These are phyloP conservation scores for Cephus sareptanus DNA, from an alignment of 2,888 invertebrate species.

Conservation along the genomic window DNA sequence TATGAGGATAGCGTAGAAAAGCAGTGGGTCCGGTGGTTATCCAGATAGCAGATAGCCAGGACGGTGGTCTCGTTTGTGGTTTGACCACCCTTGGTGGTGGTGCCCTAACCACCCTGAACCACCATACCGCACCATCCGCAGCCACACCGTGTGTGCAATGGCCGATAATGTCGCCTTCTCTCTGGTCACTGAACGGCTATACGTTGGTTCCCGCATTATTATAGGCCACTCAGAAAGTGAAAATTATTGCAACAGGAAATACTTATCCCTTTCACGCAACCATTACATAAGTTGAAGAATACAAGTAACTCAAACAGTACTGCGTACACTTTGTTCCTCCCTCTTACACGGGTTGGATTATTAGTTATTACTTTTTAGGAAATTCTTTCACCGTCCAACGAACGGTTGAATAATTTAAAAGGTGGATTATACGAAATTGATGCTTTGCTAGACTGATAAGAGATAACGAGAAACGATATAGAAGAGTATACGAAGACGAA, in stretches of 20 bases:
- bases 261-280: not conserved
- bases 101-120: constrained; percentile 62
- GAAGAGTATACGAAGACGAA: not conserved
- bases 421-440: not conserved
- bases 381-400: too few relatives aligned
- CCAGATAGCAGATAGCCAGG: constrained; percentile 66
- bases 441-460: not conserved
- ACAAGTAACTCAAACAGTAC: not conserved
- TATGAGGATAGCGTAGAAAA: not conserved
- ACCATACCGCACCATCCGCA: constrained; percentile 60
- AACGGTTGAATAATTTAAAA: not conserved
- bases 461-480: not conserved
- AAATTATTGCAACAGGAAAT: not conserved
- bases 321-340: not conserved
- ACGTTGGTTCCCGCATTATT: not conserved
- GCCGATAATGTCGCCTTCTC: constrained; percentile 62
- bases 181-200: constrained; percentile 26
- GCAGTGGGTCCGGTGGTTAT: constrained; percentile 54
- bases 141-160: constrained; percentile 57
- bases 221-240: not conserved
- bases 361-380: not conserved
- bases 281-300: not conserved
- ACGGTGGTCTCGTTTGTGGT: constrained; percentile 66
- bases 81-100: constrained; percentile 65
- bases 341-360: not conserved